These are phyloP conservation scores for Tokudaia muenninki DNA, from an alignment of 2,797 vertebrate species.

Conservation along the genomic window DNA sequence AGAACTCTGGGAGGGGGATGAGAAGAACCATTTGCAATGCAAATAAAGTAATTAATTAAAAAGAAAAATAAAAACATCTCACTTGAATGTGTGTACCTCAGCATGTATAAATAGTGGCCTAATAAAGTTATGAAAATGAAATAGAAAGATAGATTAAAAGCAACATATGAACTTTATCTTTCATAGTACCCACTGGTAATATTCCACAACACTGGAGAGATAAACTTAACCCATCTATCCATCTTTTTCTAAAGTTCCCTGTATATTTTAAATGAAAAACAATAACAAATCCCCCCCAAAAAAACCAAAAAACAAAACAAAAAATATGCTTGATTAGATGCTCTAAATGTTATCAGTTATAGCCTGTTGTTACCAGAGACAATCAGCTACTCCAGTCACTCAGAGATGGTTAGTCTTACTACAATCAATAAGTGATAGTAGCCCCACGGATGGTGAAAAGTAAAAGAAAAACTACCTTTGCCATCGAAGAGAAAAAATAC, in stretches of 20 bases:
- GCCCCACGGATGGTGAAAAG: not conserved
- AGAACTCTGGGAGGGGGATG: not conserved
- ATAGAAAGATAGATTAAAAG: conserved; percentile 2
- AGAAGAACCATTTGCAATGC: not conserved
- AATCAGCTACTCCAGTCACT: not conserved
- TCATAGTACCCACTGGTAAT: not conserved
- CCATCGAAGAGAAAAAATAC: not conserved
- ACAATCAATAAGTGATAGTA: not conserved
- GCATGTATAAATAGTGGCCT: not conserved
- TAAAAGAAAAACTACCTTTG: not conserved
- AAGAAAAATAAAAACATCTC: too few species aligned
- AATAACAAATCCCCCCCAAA: too few species aligned
- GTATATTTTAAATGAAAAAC: conserved; percentile 32
- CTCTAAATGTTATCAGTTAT: not conserved
- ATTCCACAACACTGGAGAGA: not conserved
- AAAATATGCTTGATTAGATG: not conserved
- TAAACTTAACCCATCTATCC: not conserved
- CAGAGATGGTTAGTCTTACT: not conserved
- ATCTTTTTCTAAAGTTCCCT: not conserved
- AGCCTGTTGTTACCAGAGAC: not conserved
- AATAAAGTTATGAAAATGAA: not conserved
- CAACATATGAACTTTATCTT: not conserved
- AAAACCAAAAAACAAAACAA: not conserved
- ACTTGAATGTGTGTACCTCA: not conserved
- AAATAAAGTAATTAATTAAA: not conserved